Evolutionary conservation across 2,888 invertebrate genomes (phyloP).

Genomic region (Entomobrya proxima): DNA sequence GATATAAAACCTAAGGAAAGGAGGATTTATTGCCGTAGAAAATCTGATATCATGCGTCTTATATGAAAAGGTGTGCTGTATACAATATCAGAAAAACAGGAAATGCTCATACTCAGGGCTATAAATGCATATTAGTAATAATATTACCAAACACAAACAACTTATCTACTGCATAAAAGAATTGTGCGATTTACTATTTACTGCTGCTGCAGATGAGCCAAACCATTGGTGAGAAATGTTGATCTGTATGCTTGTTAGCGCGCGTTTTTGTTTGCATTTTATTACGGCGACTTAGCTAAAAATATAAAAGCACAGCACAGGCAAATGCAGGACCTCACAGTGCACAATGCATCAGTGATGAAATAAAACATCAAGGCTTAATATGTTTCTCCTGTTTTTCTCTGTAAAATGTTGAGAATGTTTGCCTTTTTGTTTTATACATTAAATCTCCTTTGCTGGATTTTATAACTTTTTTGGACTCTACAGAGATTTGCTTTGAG

Average conservation of each 20-base stretch:
- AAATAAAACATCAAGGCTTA: slow-evolving; percentile 44
- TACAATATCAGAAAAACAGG: not conserved
- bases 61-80: not conserved
- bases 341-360: too few species aligned
- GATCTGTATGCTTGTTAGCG: not conserved
- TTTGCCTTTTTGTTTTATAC: slow-evolving; percentile 7
- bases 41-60: slow-evolving; percentile 66
- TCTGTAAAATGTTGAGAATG: not conserved
- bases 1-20: slow-evolving; percentile 70
- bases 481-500: slow-evolving; percentile 23
- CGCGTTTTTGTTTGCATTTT: slow-evolving; percentile 57
- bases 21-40: slow-evolving; percentile 71
- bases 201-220: slow-evolving; percentile 50
- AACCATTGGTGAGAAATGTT: slow-evolving; percentile 50
- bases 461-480: slow-evolving; percentile 54
- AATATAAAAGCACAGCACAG: slow-evolving; percentile 17
- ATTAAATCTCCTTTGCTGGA: slow-evolving; percentile 33
- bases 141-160: not conserved
- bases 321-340: slow-evolving; percentile 56
- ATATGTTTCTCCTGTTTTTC: not conserved
- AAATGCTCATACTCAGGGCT: slow-evolving; percentile 36
- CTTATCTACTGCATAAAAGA: slow-evolving; percentile 40
- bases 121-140: slow-evolving; percentile 47
- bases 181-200: slow-evolving; percentile 47
- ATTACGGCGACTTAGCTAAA: slow-evolving; percentile 13